Base-by-base conservation (phyloP, 2,888 invertebrate species). In the Crossocerus cetratus region DNA sequence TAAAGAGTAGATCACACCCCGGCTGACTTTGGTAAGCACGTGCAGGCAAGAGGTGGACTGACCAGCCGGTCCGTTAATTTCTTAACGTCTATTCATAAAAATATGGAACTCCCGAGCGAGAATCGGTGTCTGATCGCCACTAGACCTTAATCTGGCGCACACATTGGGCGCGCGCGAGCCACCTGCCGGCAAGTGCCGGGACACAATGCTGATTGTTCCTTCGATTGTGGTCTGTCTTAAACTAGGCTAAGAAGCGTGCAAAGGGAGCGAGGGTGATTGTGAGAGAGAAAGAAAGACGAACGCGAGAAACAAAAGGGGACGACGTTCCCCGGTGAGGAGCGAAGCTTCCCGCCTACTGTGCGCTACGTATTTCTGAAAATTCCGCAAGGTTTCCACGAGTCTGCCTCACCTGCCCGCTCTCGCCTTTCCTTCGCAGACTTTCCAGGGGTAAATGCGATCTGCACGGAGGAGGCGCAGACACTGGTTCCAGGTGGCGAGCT, bases 121-220 rank as follows among this genome's bases (percentile, higher is more conserved):
- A 81, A 81, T 80, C 72, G 78, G 42, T 65, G 74, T 74, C 76
- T 86, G 82, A 87, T 87, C 87, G 78, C 86, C 83, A 87, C 87
- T 87, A 87, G 87, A 87, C 87, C 87, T 84, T 84, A 87, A 87
- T 87, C 87, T 81, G 75, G 54, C 74, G 49, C 74, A 65, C 32
- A 32, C 32, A 32, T 32, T 8, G 32, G 0, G 32, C 32, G 32
- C 32, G 32, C 70, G 67, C 14, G 20, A 1, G 49, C 74, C 65
- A 67, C 21, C 70, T 20, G 67, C 60, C 67, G 73, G 80, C 32
- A 77, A 83, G 81, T 76, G 77, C 58, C 71, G 65, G 63, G 72
- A 77, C 76, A 80, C 69, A 82, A 81, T 78, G 80, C 79, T 82
- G 83, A 86, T 84, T 86, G 85, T 84, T 85, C 85, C 78, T 79